Base-by-base conservation (phyloP, 2,113 vertebrate genomes). In the Odocoileus virginianus region DNA sequence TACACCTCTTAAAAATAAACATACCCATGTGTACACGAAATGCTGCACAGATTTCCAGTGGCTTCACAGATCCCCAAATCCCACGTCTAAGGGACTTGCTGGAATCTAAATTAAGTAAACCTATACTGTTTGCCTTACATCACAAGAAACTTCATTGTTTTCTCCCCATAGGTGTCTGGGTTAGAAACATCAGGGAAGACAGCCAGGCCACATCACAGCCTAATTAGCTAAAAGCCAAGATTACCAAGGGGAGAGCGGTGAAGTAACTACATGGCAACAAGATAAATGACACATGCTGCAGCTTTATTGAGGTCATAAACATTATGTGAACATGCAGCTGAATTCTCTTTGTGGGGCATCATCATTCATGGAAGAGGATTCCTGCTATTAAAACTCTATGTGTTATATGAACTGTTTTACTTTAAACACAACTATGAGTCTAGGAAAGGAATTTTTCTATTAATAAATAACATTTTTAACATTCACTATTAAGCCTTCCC, bases 211-310 rank as follows among this genome's bases (percentile, higher is more conserved):
- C 45, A 86, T 78, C 50, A 47, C 7, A 94, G 76, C 36, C 61
- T 91, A 94, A 97, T 57, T 96, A 50, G 79, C 84, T 84, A 76
- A 90, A 79, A 94, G 87, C 76, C 82, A 88, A 95, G 64, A 90
- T 89, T 58, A 76, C 12, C 19, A 3, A 82, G 27, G 60, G 28
- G 16, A 96, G 40, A 94, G 3, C 54, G 27, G 40, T 84, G 64
- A 94, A 88, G 19, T 50, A 54, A 79, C 30, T 43, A 84, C n/a
- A 54, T 0, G 86, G 36, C n/a, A 96, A 45, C 30, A 85, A 96
- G 61, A 90, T 47, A 96, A 81, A 87, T 47, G 93, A 58, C 12
- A 94, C 23, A 40, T 7, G 30, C 23, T 86, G 6, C 87, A 57
- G 74, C 89, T 88, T 93, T 64, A 95, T 7, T 47, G 84, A 71